Conservation (phyloP, 2,888 invertebrate genomes). For the Allacma fusca region DNA sequence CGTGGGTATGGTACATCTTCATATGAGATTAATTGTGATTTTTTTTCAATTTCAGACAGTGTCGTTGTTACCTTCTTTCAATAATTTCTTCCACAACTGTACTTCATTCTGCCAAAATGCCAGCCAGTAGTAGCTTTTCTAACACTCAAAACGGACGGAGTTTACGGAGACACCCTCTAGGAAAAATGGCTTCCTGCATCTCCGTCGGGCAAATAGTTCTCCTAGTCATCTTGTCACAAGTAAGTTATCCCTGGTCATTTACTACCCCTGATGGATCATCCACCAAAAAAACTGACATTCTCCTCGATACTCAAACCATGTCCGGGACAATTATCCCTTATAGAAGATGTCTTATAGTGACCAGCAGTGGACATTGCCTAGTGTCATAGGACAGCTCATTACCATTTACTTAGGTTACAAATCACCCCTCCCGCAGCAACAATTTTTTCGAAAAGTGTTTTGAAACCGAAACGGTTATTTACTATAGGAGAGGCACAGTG, state of each 20-base stretch:
- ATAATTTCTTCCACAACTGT: conserved; percentile 37
- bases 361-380: too few relatives aligned
- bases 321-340: too few relatives aligned
- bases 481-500: too few relatives aligned
- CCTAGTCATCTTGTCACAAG: conserved; percentile 60
- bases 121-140: conserved; percentile 34
- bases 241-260: conserved; percentile 29
- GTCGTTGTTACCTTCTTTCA: conserved; percentile 29
- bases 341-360: too few relatives aligned
- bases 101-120: conserved; percentile 42
- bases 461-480: too few relatives aligned
- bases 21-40: conserved; percentile 13
- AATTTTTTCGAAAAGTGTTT: too few relatives aligned
- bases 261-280: too few relatives aligned
- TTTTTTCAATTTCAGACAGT: conserved; percentile 31
- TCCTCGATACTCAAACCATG: too few relatives aligned
- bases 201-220: conserved; percentile 38
- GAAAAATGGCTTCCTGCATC: conserved; percentile 19
- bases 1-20: too few relatives aligned
- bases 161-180: conserved; percentile 26
- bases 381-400: too few relatives aligned
- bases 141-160: conserved; percentile 36
- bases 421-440: too few relatives aligned
- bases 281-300: background rate
- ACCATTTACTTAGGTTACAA: too few relatives aligned